phyloP scores from a whole-genome alignment of 2,113 vertebrate species.

The Phyllostomus hastatus region DNA sequence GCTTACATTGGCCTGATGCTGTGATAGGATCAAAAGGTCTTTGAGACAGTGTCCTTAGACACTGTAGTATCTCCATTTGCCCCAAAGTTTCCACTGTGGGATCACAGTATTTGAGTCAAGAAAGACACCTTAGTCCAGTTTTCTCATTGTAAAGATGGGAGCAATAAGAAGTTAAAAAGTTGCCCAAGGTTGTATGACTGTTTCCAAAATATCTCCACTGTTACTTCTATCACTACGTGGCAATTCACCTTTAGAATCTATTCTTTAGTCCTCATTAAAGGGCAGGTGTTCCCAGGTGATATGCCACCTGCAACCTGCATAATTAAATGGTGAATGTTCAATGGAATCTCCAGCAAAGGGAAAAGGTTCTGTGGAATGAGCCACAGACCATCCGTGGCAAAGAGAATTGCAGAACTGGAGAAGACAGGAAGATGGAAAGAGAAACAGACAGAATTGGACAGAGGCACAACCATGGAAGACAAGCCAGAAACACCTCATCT shows the following conservation, averaged over 20 bases:
- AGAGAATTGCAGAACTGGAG: background rate
- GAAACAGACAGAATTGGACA: background rate
- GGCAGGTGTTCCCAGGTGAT: background rate
- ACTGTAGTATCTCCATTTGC: background rate
- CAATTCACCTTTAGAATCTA: background rate
- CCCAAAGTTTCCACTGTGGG: background rate
- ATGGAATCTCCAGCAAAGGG: background rate
- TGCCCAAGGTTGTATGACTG: background rate
- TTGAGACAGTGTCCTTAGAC: background rate
- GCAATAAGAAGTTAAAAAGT: slow-evolving; percentile 28
- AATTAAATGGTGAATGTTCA: background rate
- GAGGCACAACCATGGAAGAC: background rate
- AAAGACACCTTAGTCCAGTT: background rate
- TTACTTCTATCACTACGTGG: background rate
- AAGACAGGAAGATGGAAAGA: background rate
- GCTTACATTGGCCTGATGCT: background rate
- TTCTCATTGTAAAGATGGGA: slow-evolving; percentile 13
- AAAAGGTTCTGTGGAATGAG: background rate
- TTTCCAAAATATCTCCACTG: background rate
- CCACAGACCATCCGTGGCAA: background rate
- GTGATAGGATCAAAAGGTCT: background rate
- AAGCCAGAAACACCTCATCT: background rate
- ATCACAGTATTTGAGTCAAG: background rate
- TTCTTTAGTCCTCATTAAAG: slow-evolving; percentile 9
- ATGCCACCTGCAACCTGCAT: background rate